Evolutionary conservation across 1,140 invertebrate genomes (phyloP), one percentile per base, ranked within the genome.

Genomic region (Atopsyche davidsoni): DNA sequence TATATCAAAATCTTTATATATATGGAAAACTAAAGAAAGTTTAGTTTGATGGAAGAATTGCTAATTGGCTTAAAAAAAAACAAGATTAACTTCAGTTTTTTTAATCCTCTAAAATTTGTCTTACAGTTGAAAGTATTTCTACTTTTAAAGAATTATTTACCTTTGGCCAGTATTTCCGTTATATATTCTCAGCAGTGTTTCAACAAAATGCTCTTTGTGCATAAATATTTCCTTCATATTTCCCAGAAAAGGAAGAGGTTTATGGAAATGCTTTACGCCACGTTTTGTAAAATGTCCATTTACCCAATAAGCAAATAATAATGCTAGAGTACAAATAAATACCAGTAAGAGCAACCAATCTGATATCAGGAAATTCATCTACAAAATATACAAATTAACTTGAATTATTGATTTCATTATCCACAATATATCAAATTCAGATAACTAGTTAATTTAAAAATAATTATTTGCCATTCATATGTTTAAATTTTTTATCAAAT

Each of bases 191-290:
- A 32, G 19, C 11, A 57, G 41, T 1, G 42, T 49, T 44, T 57
- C 50, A 2, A 46, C 50, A 23, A 57, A 50, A 28, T 57, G 55
- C 21, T 52, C 55, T 32, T 50, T 52, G 21, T 46, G 22, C 4
- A 53, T 13, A 18, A 57, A 57, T 16, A 57, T 53, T 14, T 50
- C 35, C 11, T 46, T 47, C 46, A 57, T 51, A 28, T 57, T 31
- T 11, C 55, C 55, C 4, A 57, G 38, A 25, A 57, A 49, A 10
- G 46, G 46, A n/a, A 49, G 40, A 4, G 50, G 50, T 18, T 46
- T 51, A 2, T 25, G 47, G 10, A 16, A 17, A 11, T 40, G 14
- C 7, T 18, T 18, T 2, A 53, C 24, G 3, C 45, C 45, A 21
- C 41, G 25, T 16, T 50, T 41, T n/a, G 22, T 38, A 43, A 57